phyloP scores from a whole-genome alignment of 2,113 vertebrate species.

The Hemibagrus wyckioides region DNA sequence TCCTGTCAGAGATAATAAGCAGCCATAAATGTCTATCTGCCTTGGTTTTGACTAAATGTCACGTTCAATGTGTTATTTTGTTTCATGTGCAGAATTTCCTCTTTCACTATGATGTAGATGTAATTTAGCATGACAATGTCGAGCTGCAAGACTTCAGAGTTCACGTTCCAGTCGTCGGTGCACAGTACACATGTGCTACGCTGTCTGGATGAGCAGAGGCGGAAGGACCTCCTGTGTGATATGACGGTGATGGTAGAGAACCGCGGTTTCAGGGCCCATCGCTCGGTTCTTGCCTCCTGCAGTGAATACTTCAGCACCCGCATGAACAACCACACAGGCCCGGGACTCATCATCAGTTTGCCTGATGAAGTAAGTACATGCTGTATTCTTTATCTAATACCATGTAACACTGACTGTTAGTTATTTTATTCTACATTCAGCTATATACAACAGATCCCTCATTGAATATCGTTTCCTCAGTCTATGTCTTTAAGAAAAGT shows the following conservation, averaged over 20 bases:
- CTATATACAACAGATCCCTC: background rate
- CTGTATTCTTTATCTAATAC: background rate
- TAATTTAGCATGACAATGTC: constrained; percentile 63
- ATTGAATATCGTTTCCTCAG: background rate
- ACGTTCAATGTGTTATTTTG: background rate
- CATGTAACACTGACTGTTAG: background rate
- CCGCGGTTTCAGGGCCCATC: constrained; percentile 86
- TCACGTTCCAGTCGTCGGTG: constrained; percentile 74
- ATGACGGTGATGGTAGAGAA: constrained; percentile 85
- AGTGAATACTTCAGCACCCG: constrained; percentile 85
- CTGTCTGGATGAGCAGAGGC: constrained; percentile 74
- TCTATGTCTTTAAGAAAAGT: background rate
- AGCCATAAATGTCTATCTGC: background rate
- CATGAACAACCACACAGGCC: constrained; percentile 71
- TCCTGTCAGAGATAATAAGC: background rate
- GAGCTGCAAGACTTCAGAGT: constrained; percentile 66
- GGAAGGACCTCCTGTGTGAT: constrained; percentile 73
- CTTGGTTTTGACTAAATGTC: background rate
- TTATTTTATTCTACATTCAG: background rate
- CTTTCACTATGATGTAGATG: constrained; percentile 53
- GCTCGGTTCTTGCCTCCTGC: constrained; percentile 87
- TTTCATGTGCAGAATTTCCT: constrained; percentile 8
- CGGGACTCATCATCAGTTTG: constrained; percentile 76
- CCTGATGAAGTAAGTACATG: constrained; percentile 83
- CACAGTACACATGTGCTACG: constrained; percentile 73